phyloP scores from a whole-genome alignment of 2,888 invertebrate species.

The Phengaris arion region DNA sequence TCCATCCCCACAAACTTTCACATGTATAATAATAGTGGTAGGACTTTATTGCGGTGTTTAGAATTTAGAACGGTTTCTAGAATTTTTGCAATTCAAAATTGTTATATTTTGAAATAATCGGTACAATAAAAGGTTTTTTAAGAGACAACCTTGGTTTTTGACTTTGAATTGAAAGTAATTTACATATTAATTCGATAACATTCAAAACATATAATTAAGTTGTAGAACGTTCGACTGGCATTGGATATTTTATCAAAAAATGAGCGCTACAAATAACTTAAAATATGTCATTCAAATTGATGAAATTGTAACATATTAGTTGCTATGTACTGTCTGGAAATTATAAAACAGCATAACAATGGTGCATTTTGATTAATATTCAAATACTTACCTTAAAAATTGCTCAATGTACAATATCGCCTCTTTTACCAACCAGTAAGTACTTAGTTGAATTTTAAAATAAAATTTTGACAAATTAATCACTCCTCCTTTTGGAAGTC shows the following conservation, averaged over 20 bases:
- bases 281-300: neutral
- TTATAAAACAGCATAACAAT: neutral
- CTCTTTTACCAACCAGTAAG: too few relatives aligned
- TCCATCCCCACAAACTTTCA: too few relatives aligned
- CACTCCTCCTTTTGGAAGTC: too few relatives aligned
- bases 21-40: too few relatives aligned
- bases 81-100: neutral
- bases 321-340: too few relatives aligned
- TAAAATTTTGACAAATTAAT: too few relatives aligned
- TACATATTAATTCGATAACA: neutral
- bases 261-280: neutral
- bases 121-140: neutral
- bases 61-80: neutral
- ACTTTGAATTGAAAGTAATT: neutral
- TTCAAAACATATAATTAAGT: neutral
- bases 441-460: too few relatives aligned
- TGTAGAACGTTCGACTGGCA: neutral
- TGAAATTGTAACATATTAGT: too few relatives aligned
- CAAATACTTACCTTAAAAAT: too few relatives aligned
- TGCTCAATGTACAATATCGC: too few relatives aligned
- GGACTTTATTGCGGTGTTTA: too few relatives aligned
- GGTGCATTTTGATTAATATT: neutral
- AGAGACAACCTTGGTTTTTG: neutral
- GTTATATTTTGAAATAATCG: neutral
- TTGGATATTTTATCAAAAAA: slow-evolving; percentile 2